Evolutionary conservation across 53 echinoderm and acorn worm species (phyloP).

Genomic region (Apostichopus leukothele): DNA sequence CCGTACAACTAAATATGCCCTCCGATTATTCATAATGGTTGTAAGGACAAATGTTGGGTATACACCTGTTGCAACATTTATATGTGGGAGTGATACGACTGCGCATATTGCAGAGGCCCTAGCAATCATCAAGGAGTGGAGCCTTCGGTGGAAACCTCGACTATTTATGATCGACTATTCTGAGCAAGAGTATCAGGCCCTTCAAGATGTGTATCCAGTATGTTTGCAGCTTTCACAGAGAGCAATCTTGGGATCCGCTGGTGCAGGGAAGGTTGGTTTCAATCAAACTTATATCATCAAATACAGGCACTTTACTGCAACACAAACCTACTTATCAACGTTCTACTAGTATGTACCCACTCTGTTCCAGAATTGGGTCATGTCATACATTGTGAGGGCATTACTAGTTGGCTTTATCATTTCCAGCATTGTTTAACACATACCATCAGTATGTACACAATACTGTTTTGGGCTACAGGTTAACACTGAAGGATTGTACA

Average conservation of each 20-base stretch:
- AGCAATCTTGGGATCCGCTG: neutral
- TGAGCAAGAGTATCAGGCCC: constrained; percentile 18
- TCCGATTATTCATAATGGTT: constrained; percentile 47
- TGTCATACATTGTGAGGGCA: too few relatives aligned
- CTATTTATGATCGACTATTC: constrained; percentile 9
- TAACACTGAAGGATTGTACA: too few relatives aligned
- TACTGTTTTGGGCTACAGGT: too few relatives aligned
- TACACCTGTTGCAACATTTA: constrained; percentile 43
- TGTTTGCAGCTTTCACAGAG: constrained; percentile 7
- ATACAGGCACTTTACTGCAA: too few relatives aligned
- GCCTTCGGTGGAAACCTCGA: neutral
- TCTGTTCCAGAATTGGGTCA: too few relatives aligned
- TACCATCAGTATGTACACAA: too few relatives aligned
- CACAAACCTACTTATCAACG: too few relatives aligned
- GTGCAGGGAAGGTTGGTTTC: neutral
- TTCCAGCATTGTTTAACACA: too few relatives aligned
- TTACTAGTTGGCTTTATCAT: too few relatives aligned
- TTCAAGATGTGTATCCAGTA: neutral
- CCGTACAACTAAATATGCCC: constrained; percentile 49
- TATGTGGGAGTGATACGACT: constrained; percentile 5
- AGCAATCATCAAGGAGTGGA: neutral
- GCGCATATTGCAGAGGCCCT: neutral
- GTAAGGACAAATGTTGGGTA: constrained; percentile 52
- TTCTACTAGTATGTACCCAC: too few relatives aligned
- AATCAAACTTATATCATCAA: too few relatives aligned